Percentiles rank a stretch among this genome's conserved stretches.
These are phyloP conservation scores for Pangasius mekongensis DNA, from an alignment of 2,797 vertebrate species.

Conservation along the genomic window DNA sequence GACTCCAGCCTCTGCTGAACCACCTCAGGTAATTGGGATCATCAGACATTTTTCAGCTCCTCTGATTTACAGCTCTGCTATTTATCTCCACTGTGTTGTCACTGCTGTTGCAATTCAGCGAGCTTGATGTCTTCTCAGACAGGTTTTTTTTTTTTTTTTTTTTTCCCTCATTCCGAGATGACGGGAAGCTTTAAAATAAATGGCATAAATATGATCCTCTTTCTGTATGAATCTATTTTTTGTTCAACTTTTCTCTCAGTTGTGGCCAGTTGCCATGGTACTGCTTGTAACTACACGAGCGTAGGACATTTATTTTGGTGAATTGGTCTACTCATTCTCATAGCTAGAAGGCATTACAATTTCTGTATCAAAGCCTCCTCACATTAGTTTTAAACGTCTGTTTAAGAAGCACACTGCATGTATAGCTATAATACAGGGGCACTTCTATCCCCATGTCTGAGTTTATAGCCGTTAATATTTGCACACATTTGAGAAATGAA, in stretches of 20 bases:
- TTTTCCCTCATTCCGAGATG: background rate
- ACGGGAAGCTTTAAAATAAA: background rate
- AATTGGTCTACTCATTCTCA: no score
- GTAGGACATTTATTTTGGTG: background rate
- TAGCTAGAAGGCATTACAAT: background rate
- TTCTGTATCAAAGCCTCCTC: background rate
- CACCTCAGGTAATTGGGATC: slow-evolving; percentile 89
- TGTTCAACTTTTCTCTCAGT: background rate
- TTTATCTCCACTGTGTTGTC: slow-evolving; percentile 36
- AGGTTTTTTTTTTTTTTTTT: background rate
- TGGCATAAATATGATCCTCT: background rate
- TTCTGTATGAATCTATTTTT: background rate
- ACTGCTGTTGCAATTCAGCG: background rate
- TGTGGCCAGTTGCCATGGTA: background rate
- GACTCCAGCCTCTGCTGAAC: slow-evolving; percentile 92
- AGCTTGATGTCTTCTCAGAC: no score
- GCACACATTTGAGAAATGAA: background rate
- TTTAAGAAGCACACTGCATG: background rate
- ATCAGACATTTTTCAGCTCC: slow-evolving; percentile 28
- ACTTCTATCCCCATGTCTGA: background rate
- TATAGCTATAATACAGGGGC: background rate
- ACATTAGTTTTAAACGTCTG: no score
- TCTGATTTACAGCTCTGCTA: slow-evolving; percentile 1
- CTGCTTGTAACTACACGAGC: background rate
- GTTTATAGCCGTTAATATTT: background rate